Conservation (phyloP, 2,797 vertebrate species). For the Eupleurogrammus muticus region DNA sequence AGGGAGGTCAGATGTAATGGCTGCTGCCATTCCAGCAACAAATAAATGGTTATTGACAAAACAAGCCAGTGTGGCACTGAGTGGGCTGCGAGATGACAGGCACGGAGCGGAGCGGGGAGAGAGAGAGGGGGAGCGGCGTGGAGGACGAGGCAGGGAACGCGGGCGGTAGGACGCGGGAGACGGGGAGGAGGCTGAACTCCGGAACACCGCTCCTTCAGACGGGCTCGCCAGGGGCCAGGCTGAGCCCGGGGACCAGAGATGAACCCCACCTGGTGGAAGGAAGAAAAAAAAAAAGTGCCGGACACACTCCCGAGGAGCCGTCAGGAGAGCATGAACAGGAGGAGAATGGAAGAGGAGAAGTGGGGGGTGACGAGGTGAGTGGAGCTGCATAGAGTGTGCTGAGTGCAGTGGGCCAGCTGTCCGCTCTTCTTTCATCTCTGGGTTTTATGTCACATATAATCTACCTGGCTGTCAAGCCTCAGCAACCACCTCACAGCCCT, state of each 20-base stretch:
- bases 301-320: slow-evolving; percentile 71
- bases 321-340: slow-evolving; percentile 61
- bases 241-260: slow-evolving; percentile 56
- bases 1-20: slow-evolving; percentile 99
- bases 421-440: slow-evolving; percentile 84
- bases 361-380: slow-evolving; percentile 81
- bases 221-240: slow-evolving; percentile 39
- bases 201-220: slow-evolving; percentile 42
- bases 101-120: slow-evolving; percentile 57
- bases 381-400: slow-evolving; percentile 75
- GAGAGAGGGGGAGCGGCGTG: slow-evolving; percentile 39
- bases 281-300: too few relatives aligned
- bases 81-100: slow-evolving; percentile 86
- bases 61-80: slow-evolving; percentile 92
- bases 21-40: slow-evolving; percentile 95
- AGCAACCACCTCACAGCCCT: slow-evolving; percentile 60
- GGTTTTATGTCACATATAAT: slow-evolving; percentile 78
- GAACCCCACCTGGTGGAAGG: slow-evolving; percentile 66
- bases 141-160: slow-evolving; percentile 10
- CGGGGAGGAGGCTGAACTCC: slow-evolving; percentile 53
- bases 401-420: slow-evolving; percentile 83
- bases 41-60: slow-evolving; percentile 99
- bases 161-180: slow-evolving; percentile 17
- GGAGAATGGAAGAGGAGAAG: slow-evolving; percentile 38
- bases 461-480: slow-evolving; percentile 79